phyloP scores from a whole-genome alignment of 2,888 invertebrate genomes.

The Hetaerina titia region DNA sequence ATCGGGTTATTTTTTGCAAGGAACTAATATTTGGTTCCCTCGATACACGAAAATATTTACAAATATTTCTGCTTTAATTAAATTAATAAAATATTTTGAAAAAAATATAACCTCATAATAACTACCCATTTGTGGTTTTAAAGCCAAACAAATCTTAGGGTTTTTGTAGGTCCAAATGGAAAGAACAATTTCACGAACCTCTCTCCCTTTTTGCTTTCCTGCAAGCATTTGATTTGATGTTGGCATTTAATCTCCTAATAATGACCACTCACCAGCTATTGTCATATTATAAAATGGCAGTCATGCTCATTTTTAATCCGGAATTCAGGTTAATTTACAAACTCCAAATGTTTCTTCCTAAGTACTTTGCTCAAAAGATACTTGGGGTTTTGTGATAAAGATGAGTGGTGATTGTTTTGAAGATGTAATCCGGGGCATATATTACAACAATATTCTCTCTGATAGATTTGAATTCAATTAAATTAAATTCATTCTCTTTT shows the following conservation, averaged over 20 bases:
- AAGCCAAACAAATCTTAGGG: conserved; percentile 32
- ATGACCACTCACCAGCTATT: conserved; percentile 52
- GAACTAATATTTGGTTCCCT: conserved; percentile 41
- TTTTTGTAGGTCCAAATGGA: conserved; percentile 48
- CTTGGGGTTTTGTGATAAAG: not conserved
- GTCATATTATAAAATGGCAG: conserved; percentile 53
- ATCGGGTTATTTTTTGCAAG: not conserved
- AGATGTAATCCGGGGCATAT: not conserved
- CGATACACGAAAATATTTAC: conserved; percentile 41
- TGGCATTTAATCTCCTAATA: conserved; percentile 38
- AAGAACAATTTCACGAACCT: conserved; percentile 33
- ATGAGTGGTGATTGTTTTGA: conserved; percentile 18
- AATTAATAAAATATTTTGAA: conserved; percentile 42
- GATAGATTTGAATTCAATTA: not conserved
- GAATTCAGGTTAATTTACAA: not conserved
- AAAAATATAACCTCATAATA: conserved; percentile 43
- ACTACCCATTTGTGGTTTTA: conserved; percentile 19
- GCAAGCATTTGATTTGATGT: conserved; percentile 34
- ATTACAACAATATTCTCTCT: conserved; percentile 4
- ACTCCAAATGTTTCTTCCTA: conserved; percentile 3
- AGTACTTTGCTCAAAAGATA: not conserved
- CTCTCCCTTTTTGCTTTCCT: conserved; percentile 40
- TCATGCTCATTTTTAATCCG: conserved; percentile 43
- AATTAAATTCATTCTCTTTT: conserved; percentile 14
- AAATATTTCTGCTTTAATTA: conserved; percentile 40